phyloP scores from a whole-genome alignment of 2,113 vertebrate species.

The Bucco capensis region DNA sequence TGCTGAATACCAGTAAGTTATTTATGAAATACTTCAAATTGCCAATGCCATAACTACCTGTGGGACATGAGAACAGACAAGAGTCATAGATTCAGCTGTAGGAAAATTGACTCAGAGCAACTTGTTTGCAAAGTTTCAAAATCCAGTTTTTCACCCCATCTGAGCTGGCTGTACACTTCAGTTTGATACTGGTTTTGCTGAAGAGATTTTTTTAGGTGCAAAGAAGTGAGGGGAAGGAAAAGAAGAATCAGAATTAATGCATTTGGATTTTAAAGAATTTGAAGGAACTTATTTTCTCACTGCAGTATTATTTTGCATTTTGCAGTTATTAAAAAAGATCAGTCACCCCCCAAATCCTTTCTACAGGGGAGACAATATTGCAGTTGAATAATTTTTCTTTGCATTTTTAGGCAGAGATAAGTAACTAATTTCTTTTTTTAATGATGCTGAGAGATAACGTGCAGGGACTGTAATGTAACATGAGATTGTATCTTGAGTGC shows the following conservation, averaged over 20 bases:
- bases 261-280: background rate
- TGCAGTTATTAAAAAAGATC: background rate
- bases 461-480: background rate
- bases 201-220: background rate
- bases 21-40: slow-evolving; percentile 22
- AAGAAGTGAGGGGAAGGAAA: background rate
- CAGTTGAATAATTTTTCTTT: background rate
- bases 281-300: background rate
- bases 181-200: background rate
- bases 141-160: background rate
- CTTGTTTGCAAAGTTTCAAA: slow-evolving; percentile 8
- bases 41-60: background rate
- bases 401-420: background rate
- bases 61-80: slow-evolving; percentile 1
- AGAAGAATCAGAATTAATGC: background rate
- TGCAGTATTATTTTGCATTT: background rate
- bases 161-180: background rate
- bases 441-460: background rate
- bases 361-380: background rate
- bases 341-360: background rate
- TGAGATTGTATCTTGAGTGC: background rate
- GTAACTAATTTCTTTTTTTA: background rate
- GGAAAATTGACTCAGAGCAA: background rate
- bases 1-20: slow-evolving; percentile 13
- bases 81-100: background rate